phyloP scores from a whole-genome alignment of 2,113 vertebrate species.

The Oreochromis aureus region DNA sequence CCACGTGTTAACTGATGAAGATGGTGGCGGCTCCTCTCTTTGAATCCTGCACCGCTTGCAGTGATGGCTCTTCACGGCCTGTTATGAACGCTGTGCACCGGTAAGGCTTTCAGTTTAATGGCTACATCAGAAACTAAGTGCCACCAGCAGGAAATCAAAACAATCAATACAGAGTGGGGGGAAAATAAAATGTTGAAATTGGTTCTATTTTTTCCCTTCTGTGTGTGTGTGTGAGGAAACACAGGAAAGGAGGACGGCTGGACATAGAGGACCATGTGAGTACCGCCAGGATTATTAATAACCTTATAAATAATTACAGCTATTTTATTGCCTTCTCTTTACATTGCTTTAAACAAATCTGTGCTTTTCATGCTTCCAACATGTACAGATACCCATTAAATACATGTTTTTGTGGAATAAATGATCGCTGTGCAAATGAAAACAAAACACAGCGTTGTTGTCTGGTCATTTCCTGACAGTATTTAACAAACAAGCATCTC shows the following conservation, averaged over 20 bases:
- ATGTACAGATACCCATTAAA: background rate
- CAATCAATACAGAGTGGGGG: background rate
- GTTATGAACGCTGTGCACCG: background rate
- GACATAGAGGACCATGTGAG: background rate
- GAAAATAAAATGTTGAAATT: background rate
- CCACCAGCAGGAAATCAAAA: slow-evolving; percentile 19
- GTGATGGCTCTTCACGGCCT: slow-evolving; percentile 22
- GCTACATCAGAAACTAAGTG: slow-evolving; percentile 1
- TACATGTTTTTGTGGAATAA: slow-evolving; percentile 2
- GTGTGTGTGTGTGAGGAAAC: background rate
- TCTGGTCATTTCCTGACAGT: background rate
- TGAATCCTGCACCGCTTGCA: slow-evolving; percentile 18
- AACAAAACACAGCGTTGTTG: background rate
- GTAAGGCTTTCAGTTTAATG: slow-evolving; percentile 15
- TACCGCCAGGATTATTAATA: background rate
- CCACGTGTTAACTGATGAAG: slow-evolving; percentile 13
- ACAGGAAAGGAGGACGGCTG: background rate
- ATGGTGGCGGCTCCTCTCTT: background rate
- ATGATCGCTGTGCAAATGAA: background rate
- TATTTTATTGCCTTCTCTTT: background rate
- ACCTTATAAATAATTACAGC: background rate
- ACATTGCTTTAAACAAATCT: background rate
- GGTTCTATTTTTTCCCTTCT: background rate
- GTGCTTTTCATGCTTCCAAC: background rate
- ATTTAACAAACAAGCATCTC: background rate